phyloP scores from a whole-genome alignment of 1,140 invertebrate genomes.

The Drosophila neocordata region DNA sequence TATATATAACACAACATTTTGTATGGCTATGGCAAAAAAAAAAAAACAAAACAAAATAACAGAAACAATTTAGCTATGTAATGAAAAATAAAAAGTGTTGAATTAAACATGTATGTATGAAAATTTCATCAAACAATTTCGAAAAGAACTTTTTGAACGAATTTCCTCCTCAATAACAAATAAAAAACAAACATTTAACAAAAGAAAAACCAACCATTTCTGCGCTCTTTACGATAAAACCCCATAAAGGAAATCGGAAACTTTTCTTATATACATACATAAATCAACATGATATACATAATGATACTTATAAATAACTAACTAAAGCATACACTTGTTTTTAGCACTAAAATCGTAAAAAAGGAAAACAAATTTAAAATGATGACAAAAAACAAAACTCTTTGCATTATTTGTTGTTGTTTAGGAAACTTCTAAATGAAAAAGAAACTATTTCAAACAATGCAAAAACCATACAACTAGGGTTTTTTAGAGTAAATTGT shows the following conservation, averaged over 20 bases:
- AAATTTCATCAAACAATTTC: slow-evolving; percentile 52
- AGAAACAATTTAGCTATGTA: slow-evolving; percentile 70
- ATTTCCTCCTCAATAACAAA: slow-evolving; percentile 46
- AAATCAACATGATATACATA: slow-evolving; percentile 16
- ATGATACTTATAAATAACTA: slow-evolving; percentile 17
- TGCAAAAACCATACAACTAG: slow-evolving; percentile 36
- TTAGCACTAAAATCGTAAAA: slow-evolving; percentile 53
- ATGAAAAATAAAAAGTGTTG: slow-evolving; percentile 72
- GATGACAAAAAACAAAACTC: slow-evolving; percentile 23
- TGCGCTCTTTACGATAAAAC: slow-evolving; percentile 54
- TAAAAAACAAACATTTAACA: slow-evolving; percentile 25
- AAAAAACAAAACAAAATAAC: slow-evolving; percentile 19
- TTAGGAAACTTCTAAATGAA: slow-evolving; percentile 39
- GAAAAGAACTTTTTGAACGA: slow-evolving; percentile 64
- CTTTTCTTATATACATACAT: slow-evolving; percentile 43
- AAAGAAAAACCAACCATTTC: background rate
- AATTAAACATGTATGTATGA: slow-evolving; percentile 57
- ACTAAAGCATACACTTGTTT: slow-evolving; percentile 59
- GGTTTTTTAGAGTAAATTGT: slow-evolving; percentile 53
- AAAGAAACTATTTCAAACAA: slow-evolving; percentile 24
- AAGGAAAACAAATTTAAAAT: background rate
- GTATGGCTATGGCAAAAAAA: slow-evolving; percentile 66
- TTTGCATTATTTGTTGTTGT: slow-evolving; percentile 57
- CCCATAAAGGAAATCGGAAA: slow-evolving; percentile 34
- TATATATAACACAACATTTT: slow-evolving; percentile 67